phyloP scores from a whole-genome alignment of 2,113 vertebrate species.

The Scomber scombrus region DNA sequence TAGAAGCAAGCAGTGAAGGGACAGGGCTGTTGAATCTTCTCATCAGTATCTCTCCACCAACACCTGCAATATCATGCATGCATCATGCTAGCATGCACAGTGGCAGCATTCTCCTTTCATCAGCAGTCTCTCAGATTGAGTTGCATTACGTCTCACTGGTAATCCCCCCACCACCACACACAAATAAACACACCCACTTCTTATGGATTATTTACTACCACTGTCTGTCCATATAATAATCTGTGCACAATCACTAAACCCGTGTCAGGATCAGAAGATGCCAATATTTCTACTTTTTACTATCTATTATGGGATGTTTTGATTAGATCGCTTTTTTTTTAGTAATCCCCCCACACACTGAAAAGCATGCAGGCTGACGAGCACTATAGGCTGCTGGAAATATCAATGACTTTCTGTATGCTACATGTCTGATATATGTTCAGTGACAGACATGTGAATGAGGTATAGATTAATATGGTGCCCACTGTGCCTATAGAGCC shows the following conservation, averaged over 20 bases:
- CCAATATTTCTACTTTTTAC: no score
- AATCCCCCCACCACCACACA: constrained; percentile 44
- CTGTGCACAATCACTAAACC: background rate
- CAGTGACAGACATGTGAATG: no score
- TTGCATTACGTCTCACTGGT: constrained; percentile 42
- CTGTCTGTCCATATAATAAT: background rate
- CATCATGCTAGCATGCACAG: background rate
- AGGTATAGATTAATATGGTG: no score
- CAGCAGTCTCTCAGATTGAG: constrained; percentile 70
- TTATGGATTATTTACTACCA: background rate
- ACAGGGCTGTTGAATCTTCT: background rate
- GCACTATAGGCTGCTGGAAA: no score
- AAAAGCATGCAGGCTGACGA: no score
- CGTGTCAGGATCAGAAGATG: no score
- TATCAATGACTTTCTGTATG: no score
- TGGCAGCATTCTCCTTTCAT: constrained; percentile 48
- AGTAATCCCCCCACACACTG: no score
- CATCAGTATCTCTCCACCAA: constrained; percentile 5
- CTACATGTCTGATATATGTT: no score
- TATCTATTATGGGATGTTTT: no score
- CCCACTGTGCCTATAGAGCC: no score
- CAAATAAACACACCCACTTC: constrained; percentile 33
- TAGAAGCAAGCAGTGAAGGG: background rate
- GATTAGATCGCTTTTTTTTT: no score
- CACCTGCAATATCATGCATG: constrained; percentile 22